Evolutionary conservation across 2,113 vertebrate species (phyloP).

Genomic region (Cheirogaleus medius): DNA sequence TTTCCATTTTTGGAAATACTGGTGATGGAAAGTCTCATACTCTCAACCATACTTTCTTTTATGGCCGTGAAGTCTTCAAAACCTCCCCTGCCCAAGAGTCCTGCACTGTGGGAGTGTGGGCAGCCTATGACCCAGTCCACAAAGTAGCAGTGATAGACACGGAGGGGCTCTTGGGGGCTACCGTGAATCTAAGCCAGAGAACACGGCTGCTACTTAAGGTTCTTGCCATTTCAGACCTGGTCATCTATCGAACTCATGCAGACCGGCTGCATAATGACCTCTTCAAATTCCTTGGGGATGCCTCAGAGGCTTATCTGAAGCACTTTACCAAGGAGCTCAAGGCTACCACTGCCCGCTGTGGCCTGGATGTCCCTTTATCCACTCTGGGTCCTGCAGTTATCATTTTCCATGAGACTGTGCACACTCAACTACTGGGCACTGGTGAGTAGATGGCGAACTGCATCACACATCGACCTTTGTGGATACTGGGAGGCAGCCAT

Average conservation of each 20-base stretch:
- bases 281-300: conserved; percentile 98
- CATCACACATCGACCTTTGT: not conserved
- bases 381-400: conserved; percentile 97
- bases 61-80: conserved; percentile 97
- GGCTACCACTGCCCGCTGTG: conserved; percentile 96
- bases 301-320: conserved; percentile 98
- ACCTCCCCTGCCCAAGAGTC: conserved; percentile 98
- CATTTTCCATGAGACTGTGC: conserved; percentile 99
- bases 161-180: conserved; percentile 96
- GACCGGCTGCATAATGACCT: conserved; percentile 98
- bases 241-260: conserved; percentile 98
- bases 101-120: conserved; percentile 98
- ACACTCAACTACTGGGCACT: conserved; percentile 96
- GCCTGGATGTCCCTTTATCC: conserved; percentile 96
- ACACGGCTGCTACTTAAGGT: conserved; percentile 97
- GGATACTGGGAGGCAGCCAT: not conserved
- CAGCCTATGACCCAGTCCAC: conserved; percentile 95
- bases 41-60: conserved; percentile 98
- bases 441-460: conserved; percentile 86
- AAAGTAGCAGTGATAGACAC: conserved; percentile 96
- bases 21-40: conserved; percentile 99
- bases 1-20: conserved; percentile 99
- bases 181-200: conserved; percentile 95
- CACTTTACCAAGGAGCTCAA: conserved; percentile 98
- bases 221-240: conserved; percentile 95